phyloP scores from a whole-genome alignment of 2,797 vertebrate species.

The Mycteria americana region DNA sequence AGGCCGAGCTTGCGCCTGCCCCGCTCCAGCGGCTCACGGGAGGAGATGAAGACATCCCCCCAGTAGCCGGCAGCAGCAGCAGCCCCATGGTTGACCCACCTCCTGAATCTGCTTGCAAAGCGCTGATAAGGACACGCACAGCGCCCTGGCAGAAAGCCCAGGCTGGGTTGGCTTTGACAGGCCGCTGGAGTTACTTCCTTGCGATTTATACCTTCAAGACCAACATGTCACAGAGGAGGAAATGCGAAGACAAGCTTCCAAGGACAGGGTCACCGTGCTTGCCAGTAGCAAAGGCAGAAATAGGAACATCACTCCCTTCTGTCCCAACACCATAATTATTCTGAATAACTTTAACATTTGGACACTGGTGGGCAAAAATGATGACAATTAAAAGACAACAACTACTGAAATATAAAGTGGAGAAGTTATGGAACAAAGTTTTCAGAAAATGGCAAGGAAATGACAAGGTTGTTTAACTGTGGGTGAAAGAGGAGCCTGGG shows the following conservation, averaged over 20 bases:
- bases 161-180: neutral
- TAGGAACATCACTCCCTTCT: neutral
- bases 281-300: neutral
- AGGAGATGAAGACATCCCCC: neutral
- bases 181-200: neutral
- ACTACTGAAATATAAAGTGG: neutral
- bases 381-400: neutral
- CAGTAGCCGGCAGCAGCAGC: neutral
- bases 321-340: neutral
- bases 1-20: neutral
- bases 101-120: neutral
- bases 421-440: neutral
- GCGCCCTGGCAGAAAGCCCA: neutral
- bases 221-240: neutral
- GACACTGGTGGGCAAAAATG: neutral
- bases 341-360: neutral
- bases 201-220: neutral
- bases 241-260: neutral
- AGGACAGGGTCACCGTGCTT: neutral
- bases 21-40: accelerated
- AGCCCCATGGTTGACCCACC: no score
- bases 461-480: neutral
- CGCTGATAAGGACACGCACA: neutral
- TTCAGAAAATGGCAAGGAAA: neutral
- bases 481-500: neutral